phyloP scores from a whole-genome alignment of 2,888 invertebrate genomes.

The Mythimna albipuncta region DNA sequence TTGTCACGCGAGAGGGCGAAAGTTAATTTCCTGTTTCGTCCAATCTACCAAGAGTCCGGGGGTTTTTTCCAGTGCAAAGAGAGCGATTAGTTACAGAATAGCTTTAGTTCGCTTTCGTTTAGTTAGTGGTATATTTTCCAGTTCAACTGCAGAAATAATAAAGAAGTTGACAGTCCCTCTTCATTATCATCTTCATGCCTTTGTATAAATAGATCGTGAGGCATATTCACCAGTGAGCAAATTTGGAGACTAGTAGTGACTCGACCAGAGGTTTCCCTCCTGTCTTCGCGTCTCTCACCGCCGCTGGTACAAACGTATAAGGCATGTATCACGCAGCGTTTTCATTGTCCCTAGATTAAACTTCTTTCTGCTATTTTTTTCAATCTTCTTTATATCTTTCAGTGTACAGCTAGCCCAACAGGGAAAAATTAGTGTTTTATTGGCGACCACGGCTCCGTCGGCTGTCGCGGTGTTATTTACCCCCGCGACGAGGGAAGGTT shows the following conservation, averaged over 20 bases:
- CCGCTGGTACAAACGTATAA: too few species aligned
- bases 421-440: constrained; percentile 85
- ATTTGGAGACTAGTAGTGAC: too few species aligned
- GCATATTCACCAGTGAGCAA: too few species aligned
- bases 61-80: constrained; percentile 47
- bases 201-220: too few species aligned
- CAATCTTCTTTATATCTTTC: constrained; percentile 32
- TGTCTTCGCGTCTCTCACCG: too few species aligned
- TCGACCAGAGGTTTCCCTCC: too few species aligned
- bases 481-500: constrained; percentile 65
- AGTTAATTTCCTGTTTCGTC: constrained; percentile 89
- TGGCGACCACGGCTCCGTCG: constrained; percentile 79
- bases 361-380: not conserved
- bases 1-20: constrained; percentile 87
- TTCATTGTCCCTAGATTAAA: too few species aligned
- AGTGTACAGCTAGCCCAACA: constrained; percentile 36
- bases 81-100: constrained; percentile 30
- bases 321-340: too few species aligned
- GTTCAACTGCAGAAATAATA: not conserved
- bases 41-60: constrained; percentile 70
- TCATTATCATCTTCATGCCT: not conserved
- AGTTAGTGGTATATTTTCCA: too few species aligned
- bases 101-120: constrained; percentile 18
- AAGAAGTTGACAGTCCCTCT: accelerated
- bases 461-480: constrained; percentile 79